Conservation (phyloP, 2,888 invertebrate species). For the Machimus atricapillus region DNA sequence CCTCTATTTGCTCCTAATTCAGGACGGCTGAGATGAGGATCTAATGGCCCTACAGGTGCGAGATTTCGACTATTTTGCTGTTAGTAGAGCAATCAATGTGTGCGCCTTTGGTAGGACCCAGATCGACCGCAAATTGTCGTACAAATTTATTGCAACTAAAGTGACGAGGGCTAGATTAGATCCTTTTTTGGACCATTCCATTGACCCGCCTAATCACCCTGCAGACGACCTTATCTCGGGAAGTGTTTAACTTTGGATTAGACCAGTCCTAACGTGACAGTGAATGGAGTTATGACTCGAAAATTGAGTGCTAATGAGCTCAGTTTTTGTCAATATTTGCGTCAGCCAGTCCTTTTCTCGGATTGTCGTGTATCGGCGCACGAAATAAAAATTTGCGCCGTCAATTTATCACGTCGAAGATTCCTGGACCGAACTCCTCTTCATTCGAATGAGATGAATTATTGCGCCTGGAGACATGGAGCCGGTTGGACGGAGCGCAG, state of each 20-base stretch:
- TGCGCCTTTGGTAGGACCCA: neutral
- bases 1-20: constrained; percentile 29
- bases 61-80: neutral
- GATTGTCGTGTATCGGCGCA: neutral
- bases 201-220: neutral
- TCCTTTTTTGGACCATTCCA: neutral
- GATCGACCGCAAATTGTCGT: constrained; percentile 30
- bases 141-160: constrained; percentile 32
- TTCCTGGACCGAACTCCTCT: neutral
- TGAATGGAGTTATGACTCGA: neutral
- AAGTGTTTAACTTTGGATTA: constrained; percentile 24
- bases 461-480: constrained; percentile 36
- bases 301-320: constrained; percentile 19
- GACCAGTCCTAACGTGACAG: neutral
- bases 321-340: neutral
- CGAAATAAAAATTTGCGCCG: neutral
- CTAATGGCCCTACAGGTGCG: constrained; percentile 36
- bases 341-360: neutral
- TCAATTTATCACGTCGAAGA: neutral
- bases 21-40: neutral
- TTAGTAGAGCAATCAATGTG: neutral
- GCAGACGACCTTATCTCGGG: constrained; percentile 29
- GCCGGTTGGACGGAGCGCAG: constrained; percentile 34
- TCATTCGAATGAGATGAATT: constrained; percentile 36
- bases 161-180: constrained; percentile 35